Evolutionary conservation across 2,797 vertebrate genomes (phyloP).

Genomic region (Pogonophryne albipinna): DNA sequence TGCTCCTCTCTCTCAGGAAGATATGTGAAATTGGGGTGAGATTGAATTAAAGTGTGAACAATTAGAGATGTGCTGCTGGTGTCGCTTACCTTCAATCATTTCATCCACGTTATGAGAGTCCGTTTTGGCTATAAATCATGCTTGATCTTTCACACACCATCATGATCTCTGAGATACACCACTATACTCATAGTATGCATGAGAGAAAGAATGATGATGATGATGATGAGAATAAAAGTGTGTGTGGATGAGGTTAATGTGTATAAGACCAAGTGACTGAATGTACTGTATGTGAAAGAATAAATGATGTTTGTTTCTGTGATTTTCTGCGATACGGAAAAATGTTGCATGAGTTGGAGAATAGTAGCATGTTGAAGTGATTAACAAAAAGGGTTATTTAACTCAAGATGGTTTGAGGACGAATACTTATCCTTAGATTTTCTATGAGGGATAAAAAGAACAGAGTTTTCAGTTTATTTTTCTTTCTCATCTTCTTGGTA

Average conservation of each 20-base stretch:
- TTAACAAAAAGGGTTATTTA: neutral
- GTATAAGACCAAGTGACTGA: neutral
- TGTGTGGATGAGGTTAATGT: too few relatives aligned
- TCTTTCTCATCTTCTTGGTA: too few relatives aligned
- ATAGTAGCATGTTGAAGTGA: neutral
- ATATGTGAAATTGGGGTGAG: conserved; percentile 84
- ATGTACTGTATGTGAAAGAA: neutral
- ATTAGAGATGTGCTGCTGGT: conserved; percentile 77
- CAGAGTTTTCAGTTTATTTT: too few relatives aligned
- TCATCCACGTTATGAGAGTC: conserved; percentile 35
- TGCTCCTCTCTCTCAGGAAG: conserved; percentile 64
- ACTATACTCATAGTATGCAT: neutral
- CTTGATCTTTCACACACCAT: neutral
- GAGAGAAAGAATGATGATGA: neutral
- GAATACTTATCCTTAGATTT: neutral
- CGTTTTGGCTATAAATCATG: conserved; percentile 26
- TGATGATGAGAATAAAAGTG: too few relatives aligned
- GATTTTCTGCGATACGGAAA: neutral
- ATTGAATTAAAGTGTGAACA: conserved; percentile 86
- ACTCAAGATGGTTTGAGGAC: conserved; percentile 4
- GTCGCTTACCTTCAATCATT: conserved; percentile 59
- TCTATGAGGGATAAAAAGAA: too few relatives aligned
- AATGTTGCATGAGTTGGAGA: neutral
- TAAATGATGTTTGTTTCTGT: too few relatives aligned
- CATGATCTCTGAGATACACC: neutral